Evolutionary conservation across 2,797 vertebrate species (phyloP).

Genomic region (Chrysocyon brachyurus): DNA sequence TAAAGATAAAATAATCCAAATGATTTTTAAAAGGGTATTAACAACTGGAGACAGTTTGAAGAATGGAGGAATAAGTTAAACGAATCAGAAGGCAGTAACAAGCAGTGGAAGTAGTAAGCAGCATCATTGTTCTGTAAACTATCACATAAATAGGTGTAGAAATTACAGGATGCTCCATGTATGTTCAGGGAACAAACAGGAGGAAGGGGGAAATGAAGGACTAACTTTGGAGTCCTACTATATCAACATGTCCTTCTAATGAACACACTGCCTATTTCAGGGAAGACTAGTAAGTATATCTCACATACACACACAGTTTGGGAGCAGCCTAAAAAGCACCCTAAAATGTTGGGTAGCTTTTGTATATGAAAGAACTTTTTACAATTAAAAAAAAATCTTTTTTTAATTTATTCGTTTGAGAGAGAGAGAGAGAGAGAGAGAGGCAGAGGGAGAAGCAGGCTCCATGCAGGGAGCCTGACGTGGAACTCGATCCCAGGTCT

Average conservation of each 20-base stretch:
- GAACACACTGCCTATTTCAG: neutral
- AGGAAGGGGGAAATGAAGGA: neutral
- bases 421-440: no score
- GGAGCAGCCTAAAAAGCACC: neutral
- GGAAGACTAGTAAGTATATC: neutral
- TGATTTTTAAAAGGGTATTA: conserved; percentile 19
- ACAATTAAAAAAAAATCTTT: neutral
- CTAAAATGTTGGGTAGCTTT: neutral
- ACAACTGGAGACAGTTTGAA: conserved; percentile 29
- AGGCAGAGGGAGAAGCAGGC: no score
- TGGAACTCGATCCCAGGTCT: no score
- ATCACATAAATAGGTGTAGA: neutral
- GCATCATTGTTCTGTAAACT: neutral
- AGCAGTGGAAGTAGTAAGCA: neutral
- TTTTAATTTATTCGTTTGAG: no score
- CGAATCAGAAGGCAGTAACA: neutral
- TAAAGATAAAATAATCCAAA: conserved; percentile 19
- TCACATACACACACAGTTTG: neutral
- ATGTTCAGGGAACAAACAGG: neutral
- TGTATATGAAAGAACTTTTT: neutral
- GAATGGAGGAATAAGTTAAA: neutral
- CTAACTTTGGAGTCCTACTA: neutral
- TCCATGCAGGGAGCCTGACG: no score
- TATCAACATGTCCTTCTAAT: neutral
- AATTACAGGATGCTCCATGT: neutral